These are phyloP conservation scores for Eurystomus gularis DNA, from an alignment of 2,113 vertebrate species.

Conservation along the genomic window DNA sequence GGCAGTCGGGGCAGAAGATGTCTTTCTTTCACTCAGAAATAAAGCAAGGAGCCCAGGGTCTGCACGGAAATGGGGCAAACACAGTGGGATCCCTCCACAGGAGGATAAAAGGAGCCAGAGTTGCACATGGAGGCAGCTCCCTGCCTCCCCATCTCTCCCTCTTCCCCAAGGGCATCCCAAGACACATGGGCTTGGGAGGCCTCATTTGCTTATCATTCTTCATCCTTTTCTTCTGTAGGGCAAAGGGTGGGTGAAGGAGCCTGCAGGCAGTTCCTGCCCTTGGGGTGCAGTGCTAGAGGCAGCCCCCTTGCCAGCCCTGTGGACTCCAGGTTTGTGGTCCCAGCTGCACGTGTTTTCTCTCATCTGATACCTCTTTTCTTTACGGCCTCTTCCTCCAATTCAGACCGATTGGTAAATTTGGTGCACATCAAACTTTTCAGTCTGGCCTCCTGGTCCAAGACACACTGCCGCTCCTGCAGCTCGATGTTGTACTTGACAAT, in stretches of 20 bases:
- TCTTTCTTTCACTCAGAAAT: background rate
- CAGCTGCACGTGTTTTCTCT: background rate
- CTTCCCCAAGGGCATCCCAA: background rate
- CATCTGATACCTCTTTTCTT: slow-evolving; percentile 59
- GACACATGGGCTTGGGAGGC: background rate
- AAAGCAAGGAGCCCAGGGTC: background rate
- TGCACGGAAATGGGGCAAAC: background rate
- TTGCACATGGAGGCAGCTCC: background rate
- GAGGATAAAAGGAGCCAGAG: background rate
- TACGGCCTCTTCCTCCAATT: slow-evolving; percentile 48
- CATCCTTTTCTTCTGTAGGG: background rate
- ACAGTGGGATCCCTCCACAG: background rate
- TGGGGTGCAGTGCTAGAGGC: background rate
- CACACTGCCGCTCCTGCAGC: slow-evolving; percentile 51
- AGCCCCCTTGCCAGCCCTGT: background rate
- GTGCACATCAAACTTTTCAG: slow-evolving; percentile 64
- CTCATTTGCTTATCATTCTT: background rate
- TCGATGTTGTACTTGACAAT: slow-evolving; percentile 52
- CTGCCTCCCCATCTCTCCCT: background rate
- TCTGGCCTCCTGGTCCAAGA: slow-evolving; percentile 46
- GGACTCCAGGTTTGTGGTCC: fast-evolving
- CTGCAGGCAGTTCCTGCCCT: background rate
- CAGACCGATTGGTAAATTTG: slow-evolving; percentile 42
- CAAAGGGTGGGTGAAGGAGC: background rate
- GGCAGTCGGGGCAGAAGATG: background rate